Evolutionary conservation across 2,888 invertebrate genomes (phyloP), one percentile per base, ranked within the genome.

Genomic region (Ectemnius continuus): DNA sequence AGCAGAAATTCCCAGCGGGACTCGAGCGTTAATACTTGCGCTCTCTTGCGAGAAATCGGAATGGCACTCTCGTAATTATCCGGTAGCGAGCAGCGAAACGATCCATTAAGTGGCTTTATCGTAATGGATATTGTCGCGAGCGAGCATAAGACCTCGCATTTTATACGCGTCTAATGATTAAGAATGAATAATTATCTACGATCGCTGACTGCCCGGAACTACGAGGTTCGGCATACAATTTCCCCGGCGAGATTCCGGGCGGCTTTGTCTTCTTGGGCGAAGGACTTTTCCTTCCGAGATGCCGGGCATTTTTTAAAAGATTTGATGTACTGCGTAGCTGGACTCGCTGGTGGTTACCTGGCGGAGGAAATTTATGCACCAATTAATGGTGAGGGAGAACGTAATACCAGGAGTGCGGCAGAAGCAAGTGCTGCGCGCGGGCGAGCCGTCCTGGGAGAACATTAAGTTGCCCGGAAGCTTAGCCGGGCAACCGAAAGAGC

Each of bases 301-400:
- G 23, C 23, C 23, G 2, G 36, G 8, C 11, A 36, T 0, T 36
- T 36, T 8, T 36, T 36, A 0, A 2, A 36, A 8, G 36, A 36
- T 36, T 36, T 6, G 36, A 36, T 36, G 36, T 11, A 36, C 36
- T 36, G 26, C 23, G 1, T 18, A 79, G 79, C 14, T 79, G 23
- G 48, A 67, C 0, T 62, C 65, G 11, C 45, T 79, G 48, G 0
- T 36, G 16, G 14, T 13, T 6, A 58, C 65, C 23, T 82, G 82
- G 82, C 75, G 61, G 8, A 78, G 71, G 69, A 67, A 67, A 4
- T 48, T 23, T 14, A 80, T 82, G 78, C 75, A 70, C 60, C 65
- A 67, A 48, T 69, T 73, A 66, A 73, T 82, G 65, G 72, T 28
- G 47, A 67, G 66, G 16, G 63, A 61, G 59, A 70, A 78, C 26